Evolutionary conservation across 2,113 vertebrate genomes (phyloP).

Genomic region (Oncorhynchus gorbuscha): DNA sequence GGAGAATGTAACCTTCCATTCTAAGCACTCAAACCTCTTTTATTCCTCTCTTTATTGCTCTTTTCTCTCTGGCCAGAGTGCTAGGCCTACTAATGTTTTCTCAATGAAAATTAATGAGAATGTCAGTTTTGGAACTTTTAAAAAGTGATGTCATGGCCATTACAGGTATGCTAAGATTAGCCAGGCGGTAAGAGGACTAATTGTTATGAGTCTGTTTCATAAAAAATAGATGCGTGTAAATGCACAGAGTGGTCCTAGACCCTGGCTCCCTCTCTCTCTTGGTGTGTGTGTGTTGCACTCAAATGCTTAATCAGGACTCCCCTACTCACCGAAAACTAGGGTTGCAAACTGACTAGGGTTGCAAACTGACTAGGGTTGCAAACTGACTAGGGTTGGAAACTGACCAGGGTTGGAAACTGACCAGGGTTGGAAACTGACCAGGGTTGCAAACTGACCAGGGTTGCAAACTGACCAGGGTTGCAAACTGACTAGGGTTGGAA

Average conservation of each 20-base stretch:
- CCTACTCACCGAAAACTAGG: conserved; percentile 25
- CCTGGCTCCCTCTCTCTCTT: conserved; percentile 41
- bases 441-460: not conserved
- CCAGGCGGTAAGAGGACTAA: conserved; percentile 76
- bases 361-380: no score
- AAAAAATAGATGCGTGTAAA: conserved; percentile 80
- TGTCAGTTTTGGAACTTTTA: conserved; percentile 71
- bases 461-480: no score
- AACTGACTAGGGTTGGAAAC: no score
- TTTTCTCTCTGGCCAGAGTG: conserved; percentile 57
- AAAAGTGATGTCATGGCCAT: conserved; percentile 76
- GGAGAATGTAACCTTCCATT: conserved; percentile 58
- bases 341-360: conserved; percentile 1
- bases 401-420: not conserved
- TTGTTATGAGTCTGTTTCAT: conserved; percentile 79
- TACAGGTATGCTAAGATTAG: conserved; percentile 70
- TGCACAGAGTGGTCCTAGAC: conserved; percentile 67
- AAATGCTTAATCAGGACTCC: no score
- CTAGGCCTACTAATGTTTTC: conserved; percentile 64
- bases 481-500: no score
- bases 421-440: no score
- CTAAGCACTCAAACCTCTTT: conserved; percentile 41
- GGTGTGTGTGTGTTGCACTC: conserved; percentile 20
- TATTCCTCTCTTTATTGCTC: conserved; percentile 53
- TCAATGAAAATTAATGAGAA: conserved; percentile 70